Evolutionary conservation across 2,888 invertebrate genomes (phyloP).

Genomic region (Tigriopus californicus): DNA sequence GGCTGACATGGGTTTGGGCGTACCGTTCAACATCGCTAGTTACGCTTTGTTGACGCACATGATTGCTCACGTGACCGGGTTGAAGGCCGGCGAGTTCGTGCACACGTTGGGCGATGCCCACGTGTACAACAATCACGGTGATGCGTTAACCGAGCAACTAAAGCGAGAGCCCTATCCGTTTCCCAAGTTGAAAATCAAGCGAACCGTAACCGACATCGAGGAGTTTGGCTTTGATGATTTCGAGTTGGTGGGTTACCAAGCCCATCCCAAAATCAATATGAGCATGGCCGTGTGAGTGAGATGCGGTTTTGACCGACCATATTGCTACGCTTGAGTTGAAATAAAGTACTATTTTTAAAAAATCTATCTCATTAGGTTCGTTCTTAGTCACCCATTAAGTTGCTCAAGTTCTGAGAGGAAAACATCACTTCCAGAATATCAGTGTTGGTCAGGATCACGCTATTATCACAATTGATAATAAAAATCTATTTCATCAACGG

Average conservation of each 20-base stretch:
- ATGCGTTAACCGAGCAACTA: conserved; percentile 59
- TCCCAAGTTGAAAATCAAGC: conserved; percentile 55
- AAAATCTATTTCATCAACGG: too few species aligned
- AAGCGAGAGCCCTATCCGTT: conserved; percentile 57
- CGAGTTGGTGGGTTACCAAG: conserved; percentile 59
- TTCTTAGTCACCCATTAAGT: too few species aligned
- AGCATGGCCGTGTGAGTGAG: conserved; percentile 58
- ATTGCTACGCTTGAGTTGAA: too few species aligned
- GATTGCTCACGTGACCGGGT: conserved; percentile 82
- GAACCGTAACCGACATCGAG: conserved; percentile 54
- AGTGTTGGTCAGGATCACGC: too few species aligned
- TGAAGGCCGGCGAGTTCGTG: conserved; percentile 81
- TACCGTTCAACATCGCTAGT: conserved; percentile 94
- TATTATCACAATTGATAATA: too few species aligned
- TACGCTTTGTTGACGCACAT: conserved; percentile 83
- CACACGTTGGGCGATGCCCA: conserved; percentile 91
- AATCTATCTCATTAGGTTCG: too few species aligned
- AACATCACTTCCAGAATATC: too few species aligned
- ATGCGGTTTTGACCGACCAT: too few species aligned
- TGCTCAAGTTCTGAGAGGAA: too few species aligned
- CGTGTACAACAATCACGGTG: conserved; percentile 74
- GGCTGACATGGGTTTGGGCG: conserved; percentile 94
- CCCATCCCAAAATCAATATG: conserved; percentile 77
- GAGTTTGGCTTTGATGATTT: conserved; percentile 76
- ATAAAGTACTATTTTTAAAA: too few species aligned